Evolutionary conservation across 2,888 invertebrate species (phyloP), one percentile per base, ranked within the genome.

Genomic region (Pyrrhia umbra): DNA sequence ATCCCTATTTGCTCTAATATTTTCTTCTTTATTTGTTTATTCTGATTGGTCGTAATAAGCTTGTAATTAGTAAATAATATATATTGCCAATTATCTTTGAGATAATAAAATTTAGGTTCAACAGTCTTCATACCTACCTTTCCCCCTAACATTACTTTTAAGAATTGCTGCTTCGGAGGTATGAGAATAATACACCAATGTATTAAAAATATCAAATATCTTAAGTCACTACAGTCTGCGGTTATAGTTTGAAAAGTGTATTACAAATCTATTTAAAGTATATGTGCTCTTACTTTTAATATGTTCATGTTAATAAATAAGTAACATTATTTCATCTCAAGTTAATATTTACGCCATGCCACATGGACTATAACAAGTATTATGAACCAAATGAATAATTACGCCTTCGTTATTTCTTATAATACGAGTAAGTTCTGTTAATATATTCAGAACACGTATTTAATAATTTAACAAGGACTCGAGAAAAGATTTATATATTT

Each of bases 391-490:
- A 49, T 63, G 54, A 63, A 51, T 58, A 60, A 37, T 50, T 58
- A 74, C 27, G 46, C 49, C 30, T 63, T 64, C 46, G 60, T 73
- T 73, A 68, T 68, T 68, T 74, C 27, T 58, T 51, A 64, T 68
- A 64, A 61, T 65, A n/a, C n/a, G n/a, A n/a, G n/a, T n/a, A 61
- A 64, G 57, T 58, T 58, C 43, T 58, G 55, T 61, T 68, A 55
- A 68, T 68, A 64, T 58, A 74, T 74, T 74, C 73, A 9, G 18
- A 40, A 65, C 73, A 69, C 73, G 73, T 69, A 74, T 74, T 74
- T 74, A 74, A 74, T 74, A 74, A 65, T 73, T 74, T 74, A 52
- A 65, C 74, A 74, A 74, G 54, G 45, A 65, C 46, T 58, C 43
- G 50, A 47, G 55, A 65, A 74, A 74, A 74, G 75, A 74, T 74